Conservation (phyloP, 1,140 invertebrate species). For the Drosophila novamexicana region DNA sequence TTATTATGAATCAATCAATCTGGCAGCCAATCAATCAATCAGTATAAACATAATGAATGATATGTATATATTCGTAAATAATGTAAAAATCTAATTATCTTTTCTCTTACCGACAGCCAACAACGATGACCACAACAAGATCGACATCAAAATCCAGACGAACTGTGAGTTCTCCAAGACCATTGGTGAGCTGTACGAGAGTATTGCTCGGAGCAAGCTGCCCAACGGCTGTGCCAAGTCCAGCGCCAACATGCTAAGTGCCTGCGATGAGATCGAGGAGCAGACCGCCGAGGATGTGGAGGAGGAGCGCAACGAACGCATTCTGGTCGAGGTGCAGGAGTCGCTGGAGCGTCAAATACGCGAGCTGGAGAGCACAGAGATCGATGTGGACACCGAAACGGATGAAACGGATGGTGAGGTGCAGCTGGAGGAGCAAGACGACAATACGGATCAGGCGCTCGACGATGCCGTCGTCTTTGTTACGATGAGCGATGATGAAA, state of each 20-base stretch:
- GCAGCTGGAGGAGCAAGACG: constrained; percentile 68
- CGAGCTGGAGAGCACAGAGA: constrained; percentile 91
- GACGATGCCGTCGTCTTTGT: constrained; percentile 73
- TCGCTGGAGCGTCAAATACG: constrained; percentile 91
- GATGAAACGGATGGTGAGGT: constrained; percentile 88
- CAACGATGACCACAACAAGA: constrained; percentile 77
- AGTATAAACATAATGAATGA: no score
- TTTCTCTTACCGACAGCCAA: constrained; percentile 13
- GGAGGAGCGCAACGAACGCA: constrained; percentile 86
- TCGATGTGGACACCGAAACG: constrained; percentile 92
- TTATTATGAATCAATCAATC: no score
- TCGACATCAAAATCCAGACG: constrained; percentile 83
- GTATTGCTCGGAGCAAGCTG: constrained; percentile 59
- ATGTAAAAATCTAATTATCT: no score
- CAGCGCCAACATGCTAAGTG: constrained; percentile 48
- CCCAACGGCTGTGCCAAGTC: constrained; percentile 49
- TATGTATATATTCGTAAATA: no score
- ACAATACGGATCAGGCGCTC: constrained; percentile 31
- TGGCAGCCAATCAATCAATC: no score
- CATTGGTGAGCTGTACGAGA: constrained; percentile 81
- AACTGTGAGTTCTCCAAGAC: constrained; percentile 83
- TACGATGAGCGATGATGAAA: constrained; percentile 72
- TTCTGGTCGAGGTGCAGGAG: constrained; percentile 92
- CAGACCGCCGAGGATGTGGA: constrained; percentile 65
- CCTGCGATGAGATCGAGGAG: constrained; percentile 81